Conservation (phyloP, 2,113 vertebrate genomes). For the Peromyscus polionotus region DNA sequence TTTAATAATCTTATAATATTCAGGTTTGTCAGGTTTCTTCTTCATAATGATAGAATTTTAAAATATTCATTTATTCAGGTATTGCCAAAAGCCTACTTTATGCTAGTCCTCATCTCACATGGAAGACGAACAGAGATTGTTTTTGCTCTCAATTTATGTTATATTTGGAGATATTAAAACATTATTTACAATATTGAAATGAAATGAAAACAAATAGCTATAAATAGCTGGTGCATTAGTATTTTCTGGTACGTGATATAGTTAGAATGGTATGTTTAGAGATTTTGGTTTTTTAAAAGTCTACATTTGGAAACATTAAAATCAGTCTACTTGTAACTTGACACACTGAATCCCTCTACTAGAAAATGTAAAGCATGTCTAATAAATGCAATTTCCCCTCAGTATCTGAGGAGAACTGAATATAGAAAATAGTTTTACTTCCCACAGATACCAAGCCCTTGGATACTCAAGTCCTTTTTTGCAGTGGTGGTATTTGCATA, state of each 20-base stretch:
- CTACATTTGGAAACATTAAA: slow-evolving; percentile 18
- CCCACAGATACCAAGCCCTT: neutral
- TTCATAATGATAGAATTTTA: neutral
- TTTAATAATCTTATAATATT: neutral
- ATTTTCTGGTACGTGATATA: neutral
- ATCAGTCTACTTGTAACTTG: neutral
- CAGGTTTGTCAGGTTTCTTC: neutral
- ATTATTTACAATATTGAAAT: neutral
- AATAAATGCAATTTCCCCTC: neutral
- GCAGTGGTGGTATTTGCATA: neutral
- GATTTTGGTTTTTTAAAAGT: neutral
- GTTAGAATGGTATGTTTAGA: neutral
- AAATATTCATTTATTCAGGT: neutral
- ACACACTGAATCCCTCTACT: neutral
- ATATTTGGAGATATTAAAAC: slow-evolving; percentile 6
- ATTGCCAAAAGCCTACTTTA: neutral
- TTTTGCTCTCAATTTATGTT: neutral
- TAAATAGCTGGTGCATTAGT: neutral
- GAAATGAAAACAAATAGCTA: neutral
- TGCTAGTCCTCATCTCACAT: neutral
- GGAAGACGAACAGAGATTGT: neutral
- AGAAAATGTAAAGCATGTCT: neutral
- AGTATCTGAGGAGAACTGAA: neutral
- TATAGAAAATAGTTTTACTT: neutral
- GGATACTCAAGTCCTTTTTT: neutral